phyloP scores from a whole-genome alignment of 1,140 invertebrate genomes.

The Apis dorsata region DNA sequence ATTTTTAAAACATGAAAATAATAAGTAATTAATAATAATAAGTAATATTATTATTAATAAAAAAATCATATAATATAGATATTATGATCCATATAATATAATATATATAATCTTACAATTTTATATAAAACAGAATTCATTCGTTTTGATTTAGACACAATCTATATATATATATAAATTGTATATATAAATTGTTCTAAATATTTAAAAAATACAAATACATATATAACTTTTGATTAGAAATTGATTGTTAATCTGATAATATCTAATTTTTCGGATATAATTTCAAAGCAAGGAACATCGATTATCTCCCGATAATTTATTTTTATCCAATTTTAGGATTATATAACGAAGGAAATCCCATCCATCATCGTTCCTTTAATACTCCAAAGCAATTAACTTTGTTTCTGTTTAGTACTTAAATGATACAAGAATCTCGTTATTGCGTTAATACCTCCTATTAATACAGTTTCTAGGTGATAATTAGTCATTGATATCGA shows the following conservation, averaged over 20 bases:
- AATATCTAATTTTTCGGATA: not conserved
- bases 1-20: no score
- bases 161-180: no score
- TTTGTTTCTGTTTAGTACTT: conserved; percentile 18
- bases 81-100: no score
- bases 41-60: no score
- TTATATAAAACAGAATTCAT: no score
- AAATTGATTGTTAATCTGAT: not conserved
- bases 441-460: conserved; percentile 8
- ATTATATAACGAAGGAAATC: conserved; percentile 37
- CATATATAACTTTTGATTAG: not conserved
- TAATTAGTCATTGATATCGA: conserved; percentile 42
- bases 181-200: no score
- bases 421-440: conserved; percentile 23
- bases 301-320: conserved; percentile 6
- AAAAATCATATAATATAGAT: no score
- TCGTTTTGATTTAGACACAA: no score
- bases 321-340: conserved; percentile 22
- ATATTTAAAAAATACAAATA: no score
- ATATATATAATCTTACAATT: no score
- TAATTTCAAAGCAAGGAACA: not conserved
- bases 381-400: conserved; percentile 44
- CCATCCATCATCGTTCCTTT: not conserved
- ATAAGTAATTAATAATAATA: no score
- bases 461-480: conserved; percentile 39